These are phyloP conservation scores for Hyphantria cunea DNA, from an alignment of 1,140 invertebrate species.

Conservation along the genomic window DNA sequence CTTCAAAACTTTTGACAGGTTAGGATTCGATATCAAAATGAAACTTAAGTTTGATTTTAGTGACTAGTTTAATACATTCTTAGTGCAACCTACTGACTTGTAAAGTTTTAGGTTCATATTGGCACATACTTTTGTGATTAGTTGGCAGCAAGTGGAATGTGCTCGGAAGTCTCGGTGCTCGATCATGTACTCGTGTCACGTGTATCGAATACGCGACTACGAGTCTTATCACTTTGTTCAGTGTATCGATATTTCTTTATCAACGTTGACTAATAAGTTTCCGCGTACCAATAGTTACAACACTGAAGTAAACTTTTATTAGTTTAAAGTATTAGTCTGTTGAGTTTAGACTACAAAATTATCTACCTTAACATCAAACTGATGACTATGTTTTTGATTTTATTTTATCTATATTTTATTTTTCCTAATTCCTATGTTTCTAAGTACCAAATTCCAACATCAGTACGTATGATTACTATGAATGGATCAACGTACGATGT, in stretches of 20 bases:
- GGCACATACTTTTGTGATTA: neutral
- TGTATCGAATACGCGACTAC: constrained; percentile 4
- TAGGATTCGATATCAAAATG: neutral
- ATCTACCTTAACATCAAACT: no score
- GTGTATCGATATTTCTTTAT: constrained; percentile 21
- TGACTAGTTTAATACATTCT: neutral
- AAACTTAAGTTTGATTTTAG: neutral
- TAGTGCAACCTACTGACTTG: constrained; percentile 1
- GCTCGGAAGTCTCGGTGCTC: neutral
- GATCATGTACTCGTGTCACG: constrained; percentile 12
- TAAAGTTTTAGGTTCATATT: neutral
- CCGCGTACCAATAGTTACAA: constrained; percentile 21
- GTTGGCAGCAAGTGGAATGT: constrained; percentile 1
- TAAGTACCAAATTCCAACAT: no score
- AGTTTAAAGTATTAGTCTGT: constrained; percentile 4
- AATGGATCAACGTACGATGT: no score
- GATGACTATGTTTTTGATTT: no score
- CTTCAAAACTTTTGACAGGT: neutral
- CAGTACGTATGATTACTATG: no score
- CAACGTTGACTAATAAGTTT: neutral
- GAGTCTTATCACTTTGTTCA: constrained; percentile 22
- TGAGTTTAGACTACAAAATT: constrained; percentile 1
- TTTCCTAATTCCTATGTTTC: no score
- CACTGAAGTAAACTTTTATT: constrained; percentile 8
- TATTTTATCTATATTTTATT: no score